A percentile compares a stretch with the other conserved stretches of the same genome.
phyloP scores from a whole-genome alignment of 2,113 vertebrate genomes.

The Propithecus coquereli region DNA sequence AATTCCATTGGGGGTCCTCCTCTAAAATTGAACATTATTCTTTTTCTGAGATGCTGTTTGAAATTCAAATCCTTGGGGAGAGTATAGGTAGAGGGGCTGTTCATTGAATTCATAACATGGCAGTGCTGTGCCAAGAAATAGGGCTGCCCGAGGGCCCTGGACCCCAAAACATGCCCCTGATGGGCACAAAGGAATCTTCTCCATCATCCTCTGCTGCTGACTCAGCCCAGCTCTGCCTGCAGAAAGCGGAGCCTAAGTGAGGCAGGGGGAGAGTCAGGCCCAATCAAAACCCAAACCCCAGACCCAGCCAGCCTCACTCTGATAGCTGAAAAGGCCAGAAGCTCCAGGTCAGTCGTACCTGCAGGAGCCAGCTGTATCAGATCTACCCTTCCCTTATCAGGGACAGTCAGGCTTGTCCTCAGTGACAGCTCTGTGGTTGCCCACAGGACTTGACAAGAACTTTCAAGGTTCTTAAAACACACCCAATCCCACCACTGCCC shows the following conservation, averaged over 20 bases:
- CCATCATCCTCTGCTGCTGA: background rate
- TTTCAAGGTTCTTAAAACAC: background rate
- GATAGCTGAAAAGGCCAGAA: background rate
- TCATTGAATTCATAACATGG: background rate
- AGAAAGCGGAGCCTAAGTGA: background rate
- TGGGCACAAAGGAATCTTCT: background rate
- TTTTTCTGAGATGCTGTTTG: background rate
- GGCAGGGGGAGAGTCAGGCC: background rate
- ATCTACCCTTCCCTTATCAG: background rate
- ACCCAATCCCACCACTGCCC: background rate
- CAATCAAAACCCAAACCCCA: background rate
- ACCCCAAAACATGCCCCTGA: background rate
- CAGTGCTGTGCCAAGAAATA: background rate
- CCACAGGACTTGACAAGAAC: conserved; percentile 3
- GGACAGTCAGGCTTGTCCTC: background rate
- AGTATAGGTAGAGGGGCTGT: background rate
- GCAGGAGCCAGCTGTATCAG: background rate
- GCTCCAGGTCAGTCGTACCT: background rate
- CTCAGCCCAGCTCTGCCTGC: background rate
- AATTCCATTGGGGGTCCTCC: background rate
- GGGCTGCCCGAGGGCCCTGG: background rate
- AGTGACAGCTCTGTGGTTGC: background rate
- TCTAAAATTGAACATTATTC: background rate
- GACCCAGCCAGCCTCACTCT: background rate
- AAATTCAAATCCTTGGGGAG: background rate